Evolutionary conservation across 2,113 vertebrate genomes (phyloP).

Genomic region (Phainopepla nitens): DNA sequence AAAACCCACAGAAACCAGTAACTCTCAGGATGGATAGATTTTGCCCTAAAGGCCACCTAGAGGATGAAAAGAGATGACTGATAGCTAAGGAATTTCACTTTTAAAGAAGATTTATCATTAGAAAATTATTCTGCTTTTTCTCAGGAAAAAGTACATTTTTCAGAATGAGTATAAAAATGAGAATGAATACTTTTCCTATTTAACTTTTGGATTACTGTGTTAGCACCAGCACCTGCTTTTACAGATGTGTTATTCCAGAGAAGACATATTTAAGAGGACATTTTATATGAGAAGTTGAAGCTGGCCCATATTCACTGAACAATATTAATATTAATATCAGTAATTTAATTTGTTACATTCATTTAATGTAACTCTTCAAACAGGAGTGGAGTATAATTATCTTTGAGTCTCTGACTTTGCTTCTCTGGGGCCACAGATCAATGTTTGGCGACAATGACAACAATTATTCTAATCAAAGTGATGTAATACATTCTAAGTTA

Average conservation of each 20-base stretch:
- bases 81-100: not conserved
- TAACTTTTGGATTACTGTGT: not conserved
- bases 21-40: not conserved
- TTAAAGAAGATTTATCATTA: not conserved
- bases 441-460: not conserved
- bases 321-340: slow-evolving; percentile 2
- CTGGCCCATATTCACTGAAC: not conserved
- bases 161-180: not conserved
- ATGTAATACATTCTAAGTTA: not conserved
- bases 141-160: not conserved
- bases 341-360: slow-evolving; percentile 18
- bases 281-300: not conserved
- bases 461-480: not conserved
- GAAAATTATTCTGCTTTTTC: not conserved
- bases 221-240: not conserved
- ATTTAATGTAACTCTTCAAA: slow-evolving; percentile 27
- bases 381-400: not conserved
- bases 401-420: not conserved
- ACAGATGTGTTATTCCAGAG: not conserved
- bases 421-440: not conserved
- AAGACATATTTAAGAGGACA: not conserved
- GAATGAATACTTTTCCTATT: not conserved
- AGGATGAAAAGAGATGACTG: not conserved
- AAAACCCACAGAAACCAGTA: not conserved
- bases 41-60: not conserved